Evolutionary conservation across 1,140 invertebrate genomes (phyloP).

Genomic region (Achatina immaculata): DNA sequence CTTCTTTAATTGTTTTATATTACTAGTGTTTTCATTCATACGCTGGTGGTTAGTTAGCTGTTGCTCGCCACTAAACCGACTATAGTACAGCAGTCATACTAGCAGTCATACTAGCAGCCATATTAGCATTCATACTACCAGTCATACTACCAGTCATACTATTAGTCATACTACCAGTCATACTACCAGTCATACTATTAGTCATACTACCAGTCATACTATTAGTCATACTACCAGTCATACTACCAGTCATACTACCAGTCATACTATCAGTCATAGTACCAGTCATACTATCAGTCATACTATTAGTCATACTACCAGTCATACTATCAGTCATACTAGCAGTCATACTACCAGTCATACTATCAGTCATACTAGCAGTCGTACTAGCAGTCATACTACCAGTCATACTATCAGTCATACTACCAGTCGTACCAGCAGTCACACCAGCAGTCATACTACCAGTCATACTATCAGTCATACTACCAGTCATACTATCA

Average conservation of each 20-base stretch:
- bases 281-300: too few relatives aligned
- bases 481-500: too few relatives aligned
- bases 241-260: neutral
- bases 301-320: too few relatives aligned
- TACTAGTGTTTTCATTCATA: too few relatives aligned
- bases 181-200: neutral
- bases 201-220: neutral
- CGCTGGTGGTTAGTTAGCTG: too few relatives aligned
- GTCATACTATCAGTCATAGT: neutral
- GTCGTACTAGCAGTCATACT: neutral
- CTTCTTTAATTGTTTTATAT: too few relatives aligned
- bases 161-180: too few relatives aligned
- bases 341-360: neutral
- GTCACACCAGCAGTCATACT: neutral
- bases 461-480: too few relatives aligned
- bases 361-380: neutral
- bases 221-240: neutral
- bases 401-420: too few relatives aligned
- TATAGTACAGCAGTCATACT: too few relatives aligned
- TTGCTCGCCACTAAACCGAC: too few relatives aligned
- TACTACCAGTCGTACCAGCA: conserved; percentile 9
- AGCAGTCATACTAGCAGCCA: neutral
- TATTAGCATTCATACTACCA: neutral
- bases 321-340: neutral
- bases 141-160: neutral